phyloP scores from a whole-genome alignment of 1,140 invertebrate genomes.

The Medauroidea extradentata region DNA sequence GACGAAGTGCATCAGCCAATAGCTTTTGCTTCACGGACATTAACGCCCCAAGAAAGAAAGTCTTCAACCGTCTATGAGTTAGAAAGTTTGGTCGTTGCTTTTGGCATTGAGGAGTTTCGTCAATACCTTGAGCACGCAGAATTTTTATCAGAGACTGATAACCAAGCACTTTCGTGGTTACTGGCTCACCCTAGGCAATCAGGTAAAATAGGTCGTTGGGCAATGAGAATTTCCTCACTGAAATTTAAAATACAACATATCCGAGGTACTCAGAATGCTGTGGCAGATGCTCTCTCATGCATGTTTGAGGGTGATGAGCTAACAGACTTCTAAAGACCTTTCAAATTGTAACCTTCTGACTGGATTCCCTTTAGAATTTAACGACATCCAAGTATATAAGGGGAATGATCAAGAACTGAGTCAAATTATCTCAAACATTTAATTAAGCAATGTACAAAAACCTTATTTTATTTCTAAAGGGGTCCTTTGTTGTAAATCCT shows the following conservation, averaged over 20 bases:
- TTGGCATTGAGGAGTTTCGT: slow-evolving; percentile 42
- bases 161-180: not conserved
- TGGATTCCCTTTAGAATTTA: not conserved
- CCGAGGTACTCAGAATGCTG: not conserved
- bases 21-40: slow-evolving; percentile 35
- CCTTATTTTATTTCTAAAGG: not conserved
- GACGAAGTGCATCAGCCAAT: slow-evolving; percentile 26
- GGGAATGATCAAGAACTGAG: not conserved
- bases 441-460: not conserved
- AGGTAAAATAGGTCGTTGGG: not conserved
- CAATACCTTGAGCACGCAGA: slow-evolving; percentile 36
- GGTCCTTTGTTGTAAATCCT: too few species aligned
- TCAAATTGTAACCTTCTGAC: not conserved
- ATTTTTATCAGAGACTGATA: not conserved
- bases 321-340: too few species aligned
- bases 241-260: not conserved
- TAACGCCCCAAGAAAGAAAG: slow-evolving; percentile 38
- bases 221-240: not conserved
- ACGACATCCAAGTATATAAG: not conserved
- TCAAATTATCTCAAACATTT: not conserved
- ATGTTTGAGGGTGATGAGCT: not conserved
- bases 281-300: not conserved
- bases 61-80: slow-evolving; percentile 41
- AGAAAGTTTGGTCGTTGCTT: slow-evolving; percentile 43
- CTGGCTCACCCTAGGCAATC: not conserved